Evolutionary conservation across 1,140 invertebrate genomes (phyloP).

Genomic region (Sarcophaga peregrina): DNA sequence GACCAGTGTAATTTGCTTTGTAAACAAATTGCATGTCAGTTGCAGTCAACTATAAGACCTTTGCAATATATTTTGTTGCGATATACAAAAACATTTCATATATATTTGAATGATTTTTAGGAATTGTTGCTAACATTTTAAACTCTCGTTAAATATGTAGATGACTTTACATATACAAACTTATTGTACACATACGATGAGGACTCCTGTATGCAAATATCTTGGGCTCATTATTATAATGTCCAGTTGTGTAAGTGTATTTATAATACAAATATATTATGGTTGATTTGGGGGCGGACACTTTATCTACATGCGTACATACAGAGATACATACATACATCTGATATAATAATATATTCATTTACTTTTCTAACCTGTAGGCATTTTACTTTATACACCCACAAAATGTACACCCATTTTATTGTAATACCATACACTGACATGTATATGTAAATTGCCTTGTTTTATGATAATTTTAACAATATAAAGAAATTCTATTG

Average conservation of each 20-base stretch:
- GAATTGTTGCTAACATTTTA: no score
- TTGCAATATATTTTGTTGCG: no score
- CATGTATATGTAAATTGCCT: background rate
- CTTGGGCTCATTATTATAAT: background rate
- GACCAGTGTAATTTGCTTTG: no score
- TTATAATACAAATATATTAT: slow-evolving; percentile 17
- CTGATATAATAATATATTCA: background rate
- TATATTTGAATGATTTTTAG: no score
- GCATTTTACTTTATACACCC: background rate
- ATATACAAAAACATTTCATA: no score
- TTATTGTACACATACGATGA: no score
- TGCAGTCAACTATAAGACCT: no score
- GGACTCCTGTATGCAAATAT: background rate
- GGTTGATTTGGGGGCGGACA: slow-evolving; percentile 2
- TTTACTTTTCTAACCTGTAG: background rate
- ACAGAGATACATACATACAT: no score
- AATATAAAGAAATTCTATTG: no score
- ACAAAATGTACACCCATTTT: background rate
- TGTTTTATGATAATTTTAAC: background rate
- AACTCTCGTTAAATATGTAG: no score
- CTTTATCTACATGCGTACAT: background rate
- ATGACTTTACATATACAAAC: no score
- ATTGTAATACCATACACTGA: background rate
- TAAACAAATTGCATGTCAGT: no score
- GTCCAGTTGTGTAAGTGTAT: background rate